These are phyloP conservation scores for Chaetodon trifasciatus DNA, from an alignment of 2,797 vertebrate species.

Conservation along the genomic window DNA sequence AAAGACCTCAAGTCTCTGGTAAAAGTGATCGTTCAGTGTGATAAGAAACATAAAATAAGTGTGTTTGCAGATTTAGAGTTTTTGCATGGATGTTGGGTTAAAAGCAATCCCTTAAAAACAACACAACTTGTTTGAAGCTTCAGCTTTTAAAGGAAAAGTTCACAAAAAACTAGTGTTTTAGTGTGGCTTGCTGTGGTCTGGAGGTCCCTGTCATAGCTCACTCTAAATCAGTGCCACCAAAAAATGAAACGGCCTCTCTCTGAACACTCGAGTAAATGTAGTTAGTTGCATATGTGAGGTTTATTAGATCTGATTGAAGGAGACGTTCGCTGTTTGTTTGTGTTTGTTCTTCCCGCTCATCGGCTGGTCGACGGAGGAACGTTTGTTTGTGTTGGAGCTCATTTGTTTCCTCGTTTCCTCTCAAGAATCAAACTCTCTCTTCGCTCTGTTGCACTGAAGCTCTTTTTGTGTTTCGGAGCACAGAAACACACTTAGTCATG, in stretches of 20 bases:
- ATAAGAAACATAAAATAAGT: neutral
- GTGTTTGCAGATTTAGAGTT: neutral
- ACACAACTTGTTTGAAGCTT: neutral
- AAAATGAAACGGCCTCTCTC: neutral
- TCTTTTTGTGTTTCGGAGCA: neutral
- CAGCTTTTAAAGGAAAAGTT: neutral
- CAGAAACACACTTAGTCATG: neutral
- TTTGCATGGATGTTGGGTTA: neutral
- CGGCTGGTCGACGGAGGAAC: conserved; percentile 3
- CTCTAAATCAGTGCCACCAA: neutral
- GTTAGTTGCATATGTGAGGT: neutral
- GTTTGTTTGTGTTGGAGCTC: conserved; percentile 13
- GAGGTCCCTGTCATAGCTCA: neutral
- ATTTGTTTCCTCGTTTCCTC: neutral
- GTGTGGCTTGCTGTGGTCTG: neutral
- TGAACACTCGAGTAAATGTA: neutral
- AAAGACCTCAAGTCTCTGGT: neutral
- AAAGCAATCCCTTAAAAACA: neutral
- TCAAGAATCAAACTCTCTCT: neutral
- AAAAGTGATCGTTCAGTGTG: neutral
- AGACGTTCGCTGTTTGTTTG: neutral
- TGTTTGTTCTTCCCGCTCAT: neutral
- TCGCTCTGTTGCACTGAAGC: neutral
- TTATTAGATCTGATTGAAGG: neutral
- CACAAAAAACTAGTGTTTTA: neutral